phyloP scores from a whole-genome alignment of 2,113 vertebrate genomes.

The Heliornis fulica region DNA sequence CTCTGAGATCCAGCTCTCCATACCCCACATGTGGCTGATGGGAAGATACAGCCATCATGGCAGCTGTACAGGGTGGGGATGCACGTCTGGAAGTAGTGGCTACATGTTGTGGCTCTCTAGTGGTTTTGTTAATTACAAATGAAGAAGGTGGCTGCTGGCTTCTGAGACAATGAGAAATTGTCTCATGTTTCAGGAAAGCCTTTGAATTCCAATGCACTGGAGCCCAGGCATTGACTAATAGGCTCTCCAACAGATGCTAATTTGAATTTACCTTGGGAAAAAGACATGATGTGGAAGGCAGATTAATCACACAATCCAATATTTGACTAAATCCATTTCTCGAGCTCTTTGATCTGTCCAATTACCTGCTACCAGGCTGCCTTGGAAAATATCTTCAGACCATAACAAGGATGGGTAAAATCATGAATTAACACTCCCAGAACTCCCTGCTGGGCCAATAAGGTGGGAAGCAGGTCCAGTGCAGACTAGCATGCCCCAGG shows the following conservation, averaged over 20 bases:
- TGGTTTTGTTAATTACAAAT: not conserved
- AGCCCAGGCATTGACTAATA: not conserved
- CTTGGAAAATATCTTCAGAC: not conserved
- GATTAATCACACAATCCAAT: conserved; percentile 18
- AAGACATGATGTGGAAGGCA: not conserved
- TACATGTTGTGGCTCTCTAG: fast-evolving
- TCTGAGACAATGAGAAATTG: not conserved
- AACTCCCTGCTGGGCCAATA: not conserved
- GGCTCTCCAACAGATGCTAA: not conserved
- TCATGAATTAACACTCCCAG: not conserved
- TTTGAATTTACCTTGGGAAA: conserved; percentile 34
- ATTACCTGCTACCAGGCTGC: not conserved
- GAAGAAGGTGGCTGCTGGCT: not conserved
- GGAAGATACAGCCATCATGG: not conserved
- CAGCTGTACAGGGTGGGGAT: not conserved
- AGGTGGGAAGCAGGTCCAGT: not conserved
- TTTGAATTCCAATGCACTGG: not conserved
- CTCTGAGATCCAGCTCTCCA: fast-evolving
- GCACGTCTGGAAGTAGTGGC: not conserved
- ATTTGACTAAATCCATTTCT: not conserved
- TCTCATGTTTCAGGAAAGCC: not conserved
- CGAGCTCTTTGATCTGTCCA: not conserved
- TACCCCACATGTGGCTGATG: not conserved
- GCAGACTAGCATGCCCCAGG: not conserved
- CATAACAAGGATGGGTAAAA: not conserved